A percentile compares a stretch with the other conserved stretches of the same genome.
phyloP scores from a whole-genome alignment of 1,140 invertebrate genomes.

The Bombus confusus region DNA sequence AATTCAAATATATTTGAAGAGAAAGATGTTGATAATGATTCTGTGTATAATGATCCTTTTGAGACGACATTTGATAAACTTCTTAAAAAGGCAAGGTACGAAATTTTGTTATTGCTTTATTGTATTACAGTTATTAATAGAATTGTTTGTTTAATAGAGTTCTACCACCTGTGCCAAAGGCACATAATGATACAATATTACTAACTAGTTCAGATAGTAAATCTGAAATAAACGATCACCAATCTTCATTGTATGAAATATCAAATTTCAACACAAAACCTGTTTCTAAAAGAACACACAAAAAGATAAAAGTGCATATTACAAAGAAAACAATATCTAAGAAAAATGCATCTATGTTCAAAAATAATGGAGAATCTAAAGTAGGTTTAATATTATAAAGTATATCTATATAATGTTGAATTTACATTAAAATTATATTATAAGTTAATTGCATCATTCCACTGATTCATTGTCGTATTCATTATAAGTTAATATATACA shows the following conservation, averaged over 20 bases:
- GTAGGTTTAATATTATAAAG: background rate
- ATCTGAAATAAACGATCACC: background rate
- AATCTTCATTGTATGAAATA: background rate
- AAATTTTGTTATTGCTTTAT: conserved; percentile 6
- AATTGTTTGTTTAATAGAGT: conserved; percentile 44
- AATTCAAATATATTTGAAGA: background rate
- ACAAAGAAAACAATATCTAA: background rate
- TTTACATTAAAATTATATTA: conserved; percentile 1
- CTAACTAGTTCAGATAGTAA: background rate
- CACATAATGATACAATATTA: background rate
- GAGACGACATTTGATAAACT: conserved; percentile 73
- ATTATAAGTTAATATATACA: background rate
- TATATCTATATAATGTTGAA: background rate
- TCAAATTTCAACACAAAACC: no score
- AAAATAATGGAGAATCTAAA: background rate
- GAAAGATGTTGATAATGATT: conserved; percentile 21
- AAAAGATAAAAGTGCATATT: background rate
- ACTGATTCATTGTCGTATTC: no score
- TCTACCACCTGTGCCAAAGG: conserved; percentile 16
- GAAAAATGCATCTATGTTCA: background rate
- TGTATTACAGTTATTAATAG: conserved; percentile 1
- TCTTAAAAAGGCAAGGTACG: conserved; percentile 63
- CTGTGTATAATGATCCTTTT: conserved; percentile 61
- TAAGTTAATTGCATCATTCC: no score
- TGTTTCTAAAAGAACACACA: background rate